A percentile compares a stretch with the other conserved stretches of the same genome.
Evolutionary conservation across 37 sponge, comb jelly and placozoan genomes (phyloP).

Genomic region (Beroe forskalii): DNA sequence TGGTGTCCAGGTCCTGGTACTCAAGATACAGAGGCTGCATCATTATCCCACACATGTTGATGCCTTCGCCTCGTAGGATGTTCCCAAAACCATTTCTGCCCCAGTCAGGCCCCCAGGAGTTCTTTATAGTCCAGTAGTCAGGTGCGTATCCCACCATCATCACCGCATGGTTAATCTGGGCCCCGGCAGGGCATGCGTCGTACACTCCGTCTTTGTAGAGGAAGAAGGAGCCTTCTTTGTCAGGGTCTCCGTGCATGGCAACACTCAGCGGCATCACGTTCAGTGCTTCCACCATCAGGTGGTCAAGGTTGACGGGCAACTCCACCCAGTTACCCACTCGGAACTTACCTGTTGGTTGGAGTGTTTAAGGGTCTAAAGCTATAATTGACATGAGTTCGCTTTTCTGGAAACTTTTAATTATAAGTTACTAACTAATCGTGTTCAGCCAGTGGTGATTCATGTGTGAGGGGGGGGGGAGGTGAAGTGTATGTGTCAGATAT

Average conservation of each 20-base stretch:
- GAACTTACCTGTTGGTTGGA: too few species aligned
- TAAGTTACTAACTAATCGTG: too few species aligned
- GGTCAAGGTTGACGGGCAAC: conserved; percentile 1
- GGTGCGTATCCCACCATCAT: conserved; percentile 30
- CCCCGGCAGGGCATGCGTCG: not conserved
- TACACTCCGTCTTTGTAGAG: not conserved
- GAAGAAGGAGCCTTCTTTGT: not conserved
- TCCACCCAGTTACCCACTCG: not conserved
- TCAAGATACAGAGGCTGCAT: not conserved
- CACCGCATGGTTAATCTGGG: not conserved
- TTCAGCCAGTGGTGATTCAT: too few species aligned
- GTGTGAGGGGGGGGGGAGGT: too few species aligned
- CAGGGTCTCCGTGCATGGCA: not conserved
- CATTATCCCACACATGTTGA: conserved; percentile 57
- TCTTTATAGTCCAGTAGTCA: conserved; percentile 35
- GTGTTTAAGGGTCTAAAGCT: too few species aligned
- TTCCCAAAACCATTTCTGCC: conserved; percentile 41
- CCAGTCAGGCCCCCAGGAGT: conserved; percentile 59
- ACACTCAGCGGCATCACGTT: conserved; percentile 36
- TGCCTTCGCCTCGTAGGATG: not conserved
- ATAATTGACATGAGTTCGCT: too few species aligned
- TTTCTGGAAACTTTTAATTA: too few species aligned
- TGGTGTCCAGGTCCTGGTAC: not conserved
- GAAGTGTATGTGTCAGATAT: too few species aligned
- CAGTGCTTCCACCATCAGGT: not conserved